A percentile compares a stretch with the other conserved stretches of the same genome.
phyloP scores from a whole-genome alignment of 2,797 vertebrate genomes.

The Fistularia tabacaria region DNA sequence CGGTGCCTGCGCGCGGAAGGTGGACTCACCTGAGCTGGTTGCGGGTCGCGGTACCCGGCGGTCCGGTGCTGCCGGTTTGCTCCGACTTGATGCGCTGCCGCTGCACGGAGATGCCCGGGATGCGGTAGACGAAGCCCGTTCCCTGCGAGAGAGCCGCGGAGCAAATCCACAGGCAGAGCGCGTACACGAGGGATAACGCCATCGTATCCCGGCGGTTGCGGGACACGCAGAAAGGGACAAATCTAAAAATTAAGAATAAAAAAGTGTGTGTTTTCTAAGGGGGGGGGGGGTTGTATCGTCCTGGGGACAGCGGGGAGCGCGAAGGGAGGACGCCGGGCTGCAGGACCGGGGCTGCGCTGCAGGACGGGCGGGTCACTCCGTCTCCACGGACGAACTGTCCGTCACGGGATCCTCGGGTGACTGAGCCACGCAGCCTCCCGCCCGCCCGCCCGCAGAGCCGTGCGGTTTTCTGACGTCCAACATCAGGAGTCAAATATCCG shows the following conservation, averaged over 20 bases:
- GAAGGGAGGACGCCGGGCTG: too few relatives aligned
- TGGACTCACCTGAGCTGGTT: slow-evolving; percentile 66
- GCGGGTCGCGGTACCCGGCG: slow-evolving; percentile 53
- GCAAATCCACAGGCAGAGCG: slow-evolving; percentile 60
- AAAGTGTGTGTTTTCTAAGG: too few relatives aligned
- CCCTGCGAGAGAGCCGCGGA: slow-evolving; percentile 44
- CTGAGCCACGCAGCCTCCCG: slow-evolving; percentile 38
- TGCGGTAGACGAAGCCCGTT: slow-evolving; percentile 70
- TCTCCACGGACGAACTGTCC: neutral
- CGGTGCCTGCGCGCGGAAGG: too few relatives aligned
- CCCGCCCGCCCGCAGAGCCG: slow-evolving; percentile 37
- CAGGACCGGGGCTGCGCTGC: too few relatives aligned
- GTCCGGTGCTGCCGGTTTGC: slow-evolving; percentile 54
- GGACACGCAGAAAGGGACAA: slow-evolving; percentile 2
- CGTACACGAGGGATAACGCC: slow-evolving; percentile 40
- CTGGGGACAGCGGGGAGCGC: too few relatives aligned
- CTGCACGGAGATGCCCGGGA: slow-evolving; percentile 65
- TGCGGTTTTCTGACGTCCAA: slow-evolving; percentile 53
- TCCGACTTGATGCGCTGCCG: slow-evolving; percentile 67
- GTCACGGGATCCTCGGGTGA: slow-evolving; percentile 35
- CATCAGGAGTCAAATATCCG: slow-evolving; percentile 68
- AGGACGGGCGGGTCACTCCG: too few relatives aligned
- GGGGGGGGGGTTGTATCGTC: too few relatives aligned
- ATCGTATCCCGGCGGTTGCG: slow-evolving; percentile 6
- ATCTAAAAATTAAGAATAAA: slow-evolving; percentile 13